phyloP scores from a whole-genome alignment of 2,113 vertebrate genomes.

The Silurus asotus region DNA sequence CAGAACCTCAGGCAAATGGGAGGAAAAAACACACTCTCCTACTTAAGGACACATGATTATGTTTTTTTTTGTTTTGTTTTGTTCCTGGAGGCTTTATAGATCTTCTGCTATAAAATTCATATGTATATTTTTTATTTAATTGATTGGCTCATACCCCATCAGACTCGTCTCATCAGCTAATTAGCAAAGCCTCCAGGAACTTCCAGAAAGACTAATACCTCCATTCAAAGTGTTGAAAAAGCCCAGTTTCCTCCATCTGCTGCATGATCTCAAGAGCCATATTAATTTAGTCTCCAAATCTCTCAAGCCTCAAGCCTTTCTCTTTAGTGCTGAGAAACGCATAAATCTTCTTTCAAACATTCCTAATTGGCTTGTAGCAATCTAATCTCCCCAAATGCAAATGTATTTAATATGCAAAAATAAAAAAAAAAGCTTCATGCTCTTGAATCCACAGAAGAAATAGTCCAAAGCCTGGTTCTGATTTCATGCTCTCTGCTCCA shows the following conservation, averaged over 20 bases:
- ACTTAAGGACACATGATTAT: neutral
- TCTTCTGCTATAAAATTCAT: neutral
- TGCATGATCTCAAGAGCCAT: neutral
- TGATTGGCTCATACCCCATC: neutral
- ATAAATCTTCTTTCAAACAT: neutral
- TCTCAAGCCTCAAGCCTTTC: neutral
- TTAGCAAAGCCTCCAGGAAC: neutral
- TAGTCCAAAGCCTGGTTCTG: constrained; percentile 25
- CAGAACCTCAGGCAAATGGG: neutral
- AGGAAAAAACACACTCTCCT: constrained; percentile 7
- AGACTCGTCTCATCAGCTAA: neutral
- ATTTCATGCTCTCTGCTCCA: constrained; percentile 63
- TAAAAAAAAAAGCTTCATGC: neutral
- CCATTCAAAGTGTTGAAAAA: neutral
- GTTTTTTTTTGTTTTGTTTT: neutral
- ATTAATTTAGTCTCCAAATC: neutral
- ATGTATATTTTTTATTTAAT: neutral
- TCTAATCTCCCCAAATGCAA: neutral
- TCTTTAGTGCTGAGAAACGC: neutral
- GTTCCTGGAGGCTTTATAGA: neutral
- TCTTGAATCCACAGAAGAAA: constrained; percentile 5
- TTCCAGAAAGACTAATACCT: neutral
- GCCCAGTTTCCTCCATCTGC: neutral
- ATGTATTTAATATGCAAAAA: constrained; percentile 6
- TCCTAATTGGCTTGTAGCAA: neutral